Evolutionary conservation across 64 coral and sea anemone genomes (phyloP).

Genomic region (Montipora cactus): DNA sequence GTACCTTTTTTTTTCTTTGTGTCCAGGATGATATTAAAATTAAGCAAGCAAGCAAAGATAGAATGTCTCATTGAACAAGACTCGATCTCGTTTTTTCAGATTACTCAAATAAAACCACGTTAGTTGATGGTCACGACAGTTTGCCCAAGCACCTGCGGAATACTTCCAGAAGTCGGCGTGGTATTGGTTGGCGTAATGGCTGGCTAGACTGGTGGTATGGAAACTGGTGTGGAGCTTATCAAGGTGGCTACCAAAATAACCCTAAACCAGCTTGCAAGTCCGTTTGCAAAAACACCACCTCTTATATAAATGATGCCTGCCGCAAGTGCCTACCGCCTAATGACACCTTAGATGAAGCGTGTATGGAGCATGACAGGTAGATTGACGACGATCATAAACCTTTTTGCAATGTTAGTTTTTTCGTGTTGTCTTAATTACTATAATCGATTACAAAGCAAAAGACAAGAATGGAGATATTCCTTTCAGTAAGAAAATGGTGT

Average conservation of each 20-base stretch:
- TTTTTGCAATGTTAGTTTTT: neutral
- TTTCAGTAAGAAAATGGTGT: no score
- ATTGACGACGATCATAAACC: neutral
- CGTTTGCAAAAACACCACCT: neutral
- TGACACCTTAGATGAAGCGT: slow-evolving; percentile 33
- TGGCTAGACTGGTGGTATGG: slow-evolving; percentile 49
- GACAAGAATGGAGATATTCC: no score
- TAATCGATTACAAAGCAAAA: no score
- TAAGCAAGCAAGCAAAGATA: no score
- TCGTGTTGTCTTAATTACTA: neutral
- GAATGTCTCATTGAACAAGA: no score
- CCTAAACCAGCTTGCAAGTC: slow-evolving; percentile 9
- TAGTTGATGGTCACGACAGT: neutral
- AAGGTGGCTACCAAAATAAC: slow-evolving; percentile 28
- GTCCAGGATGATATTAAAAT: no score
- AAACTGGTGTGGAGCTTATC: slow-evolving; percentile 45
- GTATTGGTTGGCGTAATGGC: neutral
- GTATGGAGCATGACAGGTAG: slow-evolving; percentile 60
- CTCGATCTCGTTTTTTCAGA: neutral
- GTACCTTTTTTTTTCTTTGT: no score
- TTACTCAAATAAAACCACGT: neutral
- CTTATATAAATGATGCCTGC: slow-evolving; percentile 7
- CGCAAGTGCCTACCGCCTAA: slow-evolving; percentile 23
- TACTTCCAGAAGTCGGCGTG: neutral
- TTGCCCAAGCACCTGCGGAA: neutral